Percentiles rank a stretch among this genome's conserved stretches.
Conservation (phyloP, 2,113 vertebrate species). For the Seriola aureovittata region DNA sequence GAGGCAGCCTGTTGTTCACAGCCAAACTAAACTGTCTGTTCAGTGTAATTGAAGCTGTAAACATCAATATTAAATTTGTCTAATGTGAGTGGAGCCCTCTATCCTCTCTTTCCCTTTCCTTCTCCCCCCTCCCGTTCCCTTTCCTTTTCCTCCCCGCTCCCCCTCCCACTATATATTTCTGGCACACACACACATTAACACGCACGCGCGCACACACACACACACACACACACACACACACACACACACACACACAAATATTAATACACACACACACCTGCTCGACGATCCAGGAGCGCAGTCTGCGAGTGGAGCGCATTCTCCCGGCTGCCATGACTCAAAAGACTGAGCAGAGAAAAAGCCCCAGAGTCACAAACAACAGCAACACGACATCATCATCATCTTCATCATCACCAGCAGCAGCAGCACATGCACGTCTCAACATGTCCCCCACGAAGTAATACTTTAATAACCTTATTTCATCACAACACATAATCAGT, state of each 20-base stretch:
- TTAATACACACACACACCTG: slow-evolving; percentile 76
- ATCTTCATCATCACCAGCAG: no score
- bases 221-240: neutral
- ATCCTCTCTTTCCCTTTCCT: neutral
- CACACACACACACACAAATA: slow-evolving; percentile 24
- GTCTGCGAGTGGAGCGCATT: slow-evolving; percentile 85
- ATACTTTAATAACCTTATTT: no score
- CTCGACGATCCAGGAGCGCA: slow-evolving; percentile 89
- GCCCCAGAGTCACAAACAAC: neutral
- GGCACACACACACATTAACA: no score
- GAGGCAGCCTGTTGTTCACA: no score
- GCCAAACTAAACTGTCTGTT: neutral
- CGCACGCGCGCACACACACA: neutral
- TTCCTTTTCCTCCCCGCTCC: neutral
- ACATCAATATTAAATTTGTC: no score
- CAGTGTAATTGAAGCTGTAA: no score
- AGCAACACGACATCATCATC: neutral
- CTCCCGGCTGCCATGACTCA: slow-evolving; percentile 81
- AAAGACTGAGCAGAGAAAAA: neutral
- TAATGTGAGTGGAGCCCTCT: neutral
- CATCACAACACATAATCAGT: no score
- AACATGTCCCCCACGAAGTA: no score
- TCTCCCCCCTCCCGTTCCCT: neutral
- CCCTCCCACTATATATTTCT: fast-evolving
- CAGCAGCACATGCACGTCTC: neutral